Base-by-base conservation (phyloP, 2,113 vertebrate genomes). In the Melospiza melodia region DNA sequence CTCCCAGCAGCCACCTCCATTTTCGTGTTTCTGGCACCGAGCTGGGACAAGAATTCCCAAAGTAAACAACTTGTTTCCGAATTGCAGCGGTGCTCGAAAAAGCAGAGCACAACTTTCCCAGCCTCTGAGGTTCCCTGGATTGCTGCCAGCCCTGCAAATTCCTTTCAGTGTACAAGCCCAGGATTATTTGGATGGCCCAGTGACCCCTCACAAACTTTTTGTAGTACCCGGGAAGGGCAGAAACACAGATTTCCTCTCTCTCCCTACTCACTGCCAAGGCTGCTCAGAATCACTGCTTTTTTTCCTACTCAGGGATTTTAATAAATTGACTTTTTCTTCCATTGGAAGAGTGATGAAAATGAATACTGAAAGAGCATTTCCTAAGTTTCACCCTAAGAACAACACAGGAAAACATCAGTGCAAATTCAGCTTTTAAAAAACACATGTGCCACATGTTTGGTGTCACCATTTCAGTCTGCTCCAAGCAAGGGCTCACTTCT, bases 51-150 rank as follows among this genome's bases (percentile, higher is more conserved):
- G 94, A 97, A 97, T 95, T 92, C 88, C 67, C 65, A 93, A 95
- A 94, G 94, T 88, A 97, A 97, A 96, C 92, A 95, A 94, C 83
- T 84, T 90, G 58, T 90, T 97, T 97, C 96, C 87, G 76, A 97
- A 93, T 73, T 92, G 67, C 84, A 91, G 93, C 25, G 5, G 93
- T 67, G 92, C 93, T 95, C 80, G 12, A 84, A 91, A 87, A 85
- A 93, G 88, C 93, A 90, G 84, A 94, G 57, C 84, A 28, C 8
- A 95, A 94, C 81, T 95, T 97, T 97, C 96, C 97, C 97, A 96
- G 94, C 44, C 15, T 94, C 94, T 94, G 84, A 95, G 88, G 81
- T 48, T 72, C 73, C 57, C 11, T 95, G 96, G 95, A 15, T 11
- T 51, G 66, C 90, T 62, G 93, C 96, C 97, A 95, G 46, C 59